Percentiles rank a stretch among this genome's conserved stretches.
Conservation (phyloP, 2,113 vertebrate genomes). For the Cynocephalus volans region DNA sequence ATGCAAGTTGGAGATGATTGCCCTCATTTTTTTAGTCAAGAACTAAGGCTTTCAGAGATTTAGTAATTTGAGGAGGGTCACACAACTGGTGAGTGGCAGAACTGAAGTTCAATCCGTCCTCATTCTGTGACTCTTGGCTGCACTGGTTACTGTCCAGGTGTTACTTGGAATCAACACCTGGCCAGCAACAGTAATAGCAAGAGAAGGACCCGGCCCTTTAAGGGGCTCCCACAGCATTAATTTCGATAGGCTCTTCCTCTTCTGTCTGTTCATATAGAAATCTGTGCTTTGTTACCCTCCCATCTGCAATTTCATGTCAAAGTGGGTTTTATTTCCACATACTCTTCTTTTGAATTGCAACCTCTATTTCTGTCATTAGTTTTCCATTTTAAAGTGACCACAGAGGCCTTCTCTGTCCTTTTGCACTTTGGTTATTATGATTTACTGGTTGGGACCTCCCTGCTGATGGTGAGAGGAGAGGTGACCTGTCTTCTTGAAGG, state of each 20-base stretch:
- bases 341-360: neutral
- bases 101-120: neutral
- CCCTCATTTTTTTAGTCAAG: neutral
- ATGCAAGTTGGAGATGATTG: neutral
- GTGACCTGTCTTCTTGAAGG: neutral
- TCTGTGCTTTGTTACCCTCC: neutral
- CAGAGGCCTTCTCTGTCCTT: neutral
- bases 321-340: neutral
- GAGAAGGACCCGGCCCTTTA: neutral
- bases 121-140: neutral
- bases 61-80: neutral
- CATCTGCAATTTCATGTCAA: neutral
- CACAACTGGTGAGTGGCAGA: neutral
- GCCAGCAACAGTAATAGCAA: neutral
- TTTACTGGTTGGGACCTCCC: neutral
- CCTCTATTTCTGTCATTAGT: neutral
- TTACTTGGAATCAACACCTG: neutral
- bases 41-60: neutral
- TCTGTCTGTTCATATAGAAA: neutral
- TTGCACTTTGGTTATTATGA: neutral
- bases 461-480: neutral
- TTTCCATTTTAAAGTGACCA: slow-evolving; percentile 28
- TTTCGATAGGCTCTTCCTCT: neutral
- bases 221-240: neutral
- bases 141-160: too few relatives aligned